Percentiles rank a stretch among this genome's conserved stretches.
These are phyloP conservation scores for Grantiella picta DNA, from an alignment of 2,113 vertebrate species.

Conservation along the genomic window DNA sequence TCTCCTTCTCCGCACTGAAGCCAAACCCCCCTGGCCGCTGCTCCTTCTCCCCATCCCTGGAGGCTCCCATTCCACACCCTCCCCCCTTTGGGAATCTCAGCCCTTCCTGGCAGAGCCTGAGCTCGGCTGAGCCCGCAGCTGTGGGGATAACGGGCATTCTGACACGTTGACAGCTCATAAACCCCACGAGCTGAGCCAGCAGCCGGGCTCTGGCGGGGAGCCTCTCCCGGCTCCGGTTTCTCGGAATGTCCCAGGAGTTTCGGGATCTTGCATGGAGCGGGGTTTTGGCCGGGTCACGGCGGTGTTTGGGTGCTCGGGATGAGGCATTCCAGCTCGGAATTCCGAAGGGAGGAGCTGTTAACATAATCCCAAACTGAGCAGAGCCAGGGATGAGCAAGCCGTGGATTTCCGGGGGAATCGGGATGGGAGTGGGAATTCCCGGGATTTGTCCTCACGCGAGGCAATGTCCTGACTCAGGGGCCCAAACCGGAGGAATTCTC, in stretches of 20 bases:
- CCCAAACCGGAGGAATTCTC: background rate
- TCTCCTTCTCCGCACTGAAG: background rate
- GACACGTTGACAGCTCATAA: conserved; percentile 36
- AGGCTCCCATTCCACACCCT: rapidly evolving
- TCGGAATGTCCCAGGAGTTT: background rate
- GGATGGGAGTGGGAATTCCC: background rate
- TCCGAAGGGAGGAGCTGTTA: background rate
- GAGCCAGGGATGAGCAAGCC: background rate
- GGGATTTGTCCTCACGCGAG: background rate
- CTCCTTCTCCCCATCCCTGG: background rate
- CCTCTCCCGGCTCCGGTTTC: background rate
- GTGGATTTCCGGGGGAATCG: background rate
- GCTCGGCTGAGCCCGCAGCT: background rate
- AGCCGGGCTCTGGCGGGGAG: background rate
- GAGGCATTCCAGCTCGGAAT: background rate
- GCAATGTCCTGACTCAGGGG: background rate
- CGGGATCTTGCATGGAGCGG: too few species aligned
- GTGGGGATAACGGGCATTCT: background rate
- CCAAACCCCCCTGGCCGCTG: background rate
- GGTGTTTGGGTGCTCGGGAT: background rate
- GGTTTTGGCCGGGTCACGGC: background rate
- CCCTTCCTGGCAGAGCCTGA: background rate
- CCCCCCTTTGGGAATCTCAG: background rate
- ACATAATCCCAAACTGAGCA: background rate
- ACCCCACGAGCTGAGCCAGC: background rate